These are phyloP conservation scores for Heliothis subflexa DNA, from an alignment of 1,140 invertebrate species.

Conservation along the genomic window DNA sequence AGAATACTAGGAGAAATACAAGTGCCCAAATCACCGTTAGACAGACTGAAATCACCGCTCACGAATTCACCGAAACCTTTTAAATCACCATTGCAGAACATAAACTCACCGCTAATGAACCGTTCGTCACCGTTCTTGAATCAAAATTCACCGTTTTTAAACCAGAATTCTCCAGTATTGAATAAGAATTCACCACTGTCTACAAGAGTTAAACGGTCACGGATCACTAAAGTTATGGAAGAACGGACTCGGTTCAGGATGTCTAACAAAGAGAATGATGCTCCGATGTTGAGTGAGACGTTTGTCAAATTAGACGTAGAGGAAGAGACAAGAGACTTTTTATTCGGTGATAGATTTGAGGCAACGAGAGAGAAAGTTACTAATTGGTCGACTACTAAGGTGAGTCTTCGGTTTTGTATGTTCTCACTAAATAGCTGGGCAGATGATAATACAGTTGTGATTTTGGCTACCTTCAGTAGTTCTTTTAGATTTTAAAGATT, in stretches of 20 bases:
- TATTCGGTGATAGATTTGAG: conserved; percentile 63
- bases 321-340: conserved; percentile 76
- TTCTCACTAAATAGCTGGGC: not conserved
- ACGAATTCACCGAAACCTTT: conserved; percentile 42
- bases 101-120: conserved; percentile 33
- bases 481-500: too few species aligned
- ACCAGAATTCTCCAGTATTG: conserved; percentile 14
- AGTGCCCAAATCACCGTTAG: conserved; percentile 46
- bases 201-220: conserved; percentile 59
- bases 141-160: conserved; percentile 34
- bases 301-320: conserved; percentile 72
- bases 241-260: conserved; percentile 75
- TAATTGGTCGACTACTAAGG: conserved; percentile 74
- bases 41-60: conserved; percentile 44
- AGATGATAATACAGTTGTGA: too few species aligned
- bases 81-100: conserved; percentile 48
- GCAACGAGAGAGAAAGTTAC: conserved; percentile 53
- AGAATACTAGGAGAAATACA: conserved; percentile 74
- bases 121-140: conserved; percentile 30
- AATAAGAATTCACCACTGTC: conserved; percentile 57
- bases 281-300: conserved; percentile 56
- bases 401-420: conserved; percentile 47
- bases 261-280: conserved; percentile 74
- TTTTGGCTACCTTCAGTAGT: too few species aligned
- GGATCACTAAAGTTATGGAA: conserved; percentile 73